Evolutionary conservation across 2,797 vertebrate genomes (phyloP).

Genomic region (Holocentrus rufus): DNA sequence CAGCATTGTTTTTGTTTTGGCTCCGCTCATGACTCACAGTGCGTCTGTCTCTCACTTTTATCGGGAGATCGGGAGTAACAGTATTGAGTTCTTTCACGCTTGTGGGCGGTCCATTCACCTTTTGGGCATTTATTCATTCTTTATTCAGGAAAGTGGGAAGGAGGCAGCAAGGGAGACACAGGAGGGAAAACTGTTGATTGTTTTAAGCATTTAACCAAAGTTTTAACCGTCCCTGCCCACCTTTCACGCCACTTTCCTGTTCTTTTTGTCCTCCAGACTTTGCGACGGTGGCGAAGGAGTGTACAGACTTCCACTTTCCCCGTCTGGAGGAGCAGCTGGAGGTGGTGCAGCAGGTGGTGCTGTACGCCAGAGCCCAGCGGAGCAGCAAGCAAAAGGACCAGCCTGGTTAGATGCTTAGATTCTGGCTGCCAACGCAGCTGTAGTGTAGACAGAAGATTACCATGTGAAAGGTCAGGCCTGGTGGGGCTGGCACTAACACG

Average conservation of each 20-base stretch:
- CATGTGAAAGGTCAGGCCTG: not conserved
- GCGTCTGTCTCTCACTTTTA: conserved; percentile 13
- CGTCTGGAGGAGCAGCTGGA: conserved; percentile 93
- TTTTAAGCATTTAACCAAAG: too few species aligned
- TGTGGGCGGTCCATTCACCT: not conserved
- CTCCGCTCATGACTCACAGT: conserved; percentile 4
- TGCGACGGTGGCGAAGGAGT: conserved; percentile 94
- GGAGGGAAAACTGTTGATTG: not conserved
- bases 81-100: not conserved
- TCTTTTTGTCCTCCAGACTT: conserved; percentile 84
- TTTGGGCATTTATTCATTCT: not conserved
- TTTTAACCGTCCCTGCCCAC: too few species aligned
- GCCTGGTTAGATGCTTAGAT: conserved; percentile 78
- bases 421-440: conserved; percentile 7
- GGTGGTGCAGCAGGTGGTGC: conserved; percentile 93
- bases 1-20: not conserved
- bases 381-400: conserved; percentile 88
- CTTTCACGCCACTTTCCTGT: conserved; percentile 25
- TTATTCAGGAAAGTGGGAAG: too few species aligned
- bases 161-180: not conserved
- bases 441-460: not conserved
- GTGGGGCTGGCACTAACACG: not conserved
- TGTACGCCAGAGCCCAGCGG: conserved; percentile 91
- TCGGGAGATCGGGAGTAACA: not conserved
- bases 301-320: conserved; percentile 96